phyloP scores from a whole-genome alignment of 1,140 invertebrate genomes.

The Mylabris phalerata region DNA sequence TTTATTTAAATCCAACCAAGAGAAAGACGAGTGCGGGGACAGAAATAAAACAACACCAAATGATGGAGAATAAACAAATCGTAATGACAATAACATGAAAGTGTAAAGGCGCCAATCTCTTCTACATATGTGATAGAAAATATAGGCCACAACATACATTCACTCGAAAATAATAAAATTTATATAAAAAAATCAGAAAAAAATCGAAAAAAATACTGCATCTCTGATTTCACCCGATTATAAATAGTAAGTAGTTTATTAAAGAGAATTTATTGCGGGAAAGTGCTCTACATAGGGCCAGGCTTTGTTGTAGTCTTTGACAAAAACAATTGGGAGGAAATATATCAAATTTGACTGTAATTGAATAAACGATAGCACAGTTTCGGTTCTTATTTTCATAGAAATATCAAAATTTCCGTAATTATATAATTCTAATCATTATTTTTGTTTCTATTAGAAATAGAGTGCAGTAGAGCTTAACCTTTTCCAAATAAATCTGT shows the following conservation, averaged over 20 bases:
- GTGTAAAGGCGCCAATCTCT: slow-evolving; percentile 25
- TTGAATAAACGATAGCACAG: too few relatives aligned
- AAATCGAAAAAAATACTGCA: slow-evolving; percentile 11
- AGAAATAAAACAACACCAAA: too few relatives aligned
- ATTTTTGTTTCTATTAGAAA: too few relatives aligned
- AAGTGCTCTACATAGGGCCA: slow-evolving; percentile 25
- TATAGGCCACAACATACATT: slow-evolving; percentile 32
- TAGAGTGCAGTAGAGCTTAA: too few relatives aligned
- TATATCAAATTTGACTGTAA: too few relatives aligned
- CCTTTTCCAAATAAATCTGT: too few relatives aligned
- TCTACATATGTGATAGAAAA: slow-evolving; percentile 18
- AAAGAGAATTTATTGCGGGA: slow-evolving; percentile 26
- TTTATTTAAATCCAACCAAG: not conserved
- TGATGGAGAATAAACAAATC: too few relatives aligned
- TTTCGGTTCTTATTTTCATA: too few relatives aligned
- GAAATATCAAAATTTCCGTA: too few relatives aligned
- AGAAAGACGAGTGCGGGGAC: too few relatives aligned
- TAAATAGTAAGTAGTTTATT: slow-evolving; percentile 29
- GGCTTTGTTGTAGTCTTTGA: not conserved
- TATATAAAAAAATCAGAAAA: slow-evolving; percentile 10
- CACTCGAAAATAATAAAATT: slow-evolving; percentile 18
- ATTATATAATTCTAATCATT: too few relatives aligned
- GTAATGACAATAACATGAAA: slow-evolving; percentile 16
- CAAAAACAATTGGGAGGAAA: too few relatives aligned
- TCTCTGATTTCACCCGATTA: slow-evolving; percentile 32